Evolutionary conservation across 2,113 vertebrate genomes (phyloP).

Genomic region (Mormyrus iriodes): DNA sequence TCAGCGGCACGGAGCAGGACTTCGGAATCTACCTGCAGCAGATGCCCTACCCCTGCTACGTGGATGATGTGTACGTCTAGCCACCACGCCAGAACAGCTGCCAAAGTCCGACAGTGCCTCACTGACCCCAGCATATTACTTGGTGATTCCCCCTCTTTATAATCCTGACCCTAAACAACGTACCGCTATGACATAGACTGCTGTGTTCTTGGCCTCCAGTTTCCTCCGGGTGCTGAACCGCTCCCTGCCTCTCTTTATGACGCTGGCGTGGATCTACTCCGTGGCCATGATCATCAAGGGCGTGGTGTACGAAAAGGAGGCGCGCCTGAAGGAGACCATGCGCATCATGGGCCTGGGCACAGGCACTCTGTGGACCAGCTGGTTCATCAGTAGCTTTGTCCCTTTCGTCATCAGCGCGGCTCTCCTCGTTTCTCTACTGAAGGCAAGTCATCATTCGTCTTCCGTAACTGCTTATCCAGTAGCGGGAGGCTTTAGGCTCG

Average conservation of each 20-base stretch:
- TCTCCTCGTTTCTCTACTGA: conserved; percentile 73
- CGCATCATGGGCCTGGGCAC: conserved; percentile 79
- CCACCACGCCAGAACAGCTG: not conserved
- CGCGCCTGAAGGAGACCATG: conserved; percentile 80
- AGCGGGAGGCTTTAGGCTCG: not conserved
- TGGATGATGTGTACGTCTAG: conserved; percentile 76
- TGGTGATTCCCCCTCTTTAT: not conserved
- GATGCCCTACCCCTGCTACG: conserved; percentile 86
- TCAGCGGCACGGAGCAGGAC: conserved; percentile 47
- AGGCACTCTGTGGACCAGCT: conserved; percentile 77
- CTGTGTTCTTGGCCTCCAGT: conserved; percentile 46
- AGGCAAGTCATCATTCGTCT: conserved; percentile 52
- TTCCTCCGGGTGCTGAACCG: conserved; percentile 78
- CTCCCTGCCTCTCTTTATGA: conserved; percentile 84
- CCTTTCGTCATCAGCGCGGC: conserved; percentile 74
- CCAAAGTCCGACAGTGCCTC: not conserved
- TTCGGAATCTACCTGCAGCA: conserved; percentile 77
- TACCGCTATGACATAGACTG: not conserved
- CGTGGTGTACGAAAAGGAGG: conserved; percentile 85
- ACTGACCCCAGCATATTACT: not conserved
- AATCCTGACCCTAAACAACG: not conserved
- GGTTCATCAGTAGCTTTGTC: conserved; percentile 80
- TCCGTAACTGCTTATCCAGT: not conserved
- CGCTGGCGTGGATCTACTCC: conserved; percentile 84
- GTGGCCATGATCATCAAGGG: conserved; percentile 88